phyloP scores from a whole-genome alignment of 1,140 invertebrate species.

The Stegodyphus mimosarum region DNA sequence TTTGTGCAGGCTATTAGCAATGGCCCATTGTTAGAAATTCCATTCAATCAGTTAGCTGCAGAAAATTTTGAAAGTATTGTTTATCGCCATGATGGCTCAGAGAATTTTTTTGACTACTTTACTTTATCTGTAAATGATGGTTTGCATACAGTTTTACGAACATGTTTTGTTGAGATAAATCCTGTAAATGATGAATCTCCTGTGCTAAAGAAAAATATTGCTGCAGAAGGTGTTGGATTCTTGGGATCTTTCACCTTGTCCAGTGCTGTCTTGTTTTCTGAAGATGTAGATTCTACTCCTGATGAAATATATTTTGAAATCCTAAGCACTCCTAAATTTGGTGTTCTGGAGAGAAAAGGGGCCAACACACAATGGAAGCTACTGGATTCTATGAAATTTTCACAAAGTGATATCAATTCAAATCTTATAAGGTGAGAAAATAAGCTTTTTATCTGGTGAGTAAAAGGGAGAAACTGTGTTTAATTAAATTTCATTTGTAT shows the following conservation, averaged over 20 bases:
- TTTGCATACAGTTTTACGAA: constrained; percentile 14
- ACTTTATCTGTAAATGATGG: constrained; percentile 50
- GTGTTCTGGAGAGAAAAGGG: constrained; percentile 30
- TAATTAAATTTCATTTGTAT: too few relatives aligned
- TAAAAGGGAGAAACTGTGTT: not conserved
- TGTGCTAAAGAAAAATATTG: constrained; percentile 30
- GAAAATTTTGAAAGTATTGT: constrained; percentile 57
- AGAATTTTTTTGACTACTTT: constrained; percentile 46
- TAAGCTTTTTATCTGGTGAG: not conserved
- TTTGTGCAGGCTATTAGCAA: constrained; percentile 39
- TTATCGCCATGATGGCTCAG: constrained; percentile 50
- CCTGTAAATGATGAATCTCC: constrained; percentile 59
- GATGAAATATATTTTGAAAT: constrained; percentile 38
- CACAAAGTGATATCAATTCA: constrained; percentile 45
- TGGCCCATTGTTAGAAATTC: constrained; percentile 40
- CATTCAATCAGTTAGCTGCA: constrained; percentile 44
- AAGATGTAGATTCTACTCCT: constrained; percentile 45
- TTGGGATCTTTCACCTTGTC: constrained; percentile 24
- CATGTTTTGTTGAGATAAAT: constrained; percentile 31
- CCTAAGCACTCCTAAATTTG: not conserved
- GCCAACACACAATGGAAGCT: constrained; percentile 3
- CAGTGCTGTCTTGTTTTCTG: constrained; percentile 24
- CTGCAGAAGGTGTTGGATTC: constrained; percentile 24
- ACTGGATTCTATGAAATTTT: constrained; percentile 32
- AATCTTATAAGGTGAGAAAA: constrained; percentile 51